Evolutionary conservation across 53 echinoderm and acorn worm species (phyloP), one percentile per base, ranked within the genome.

Genomic region (Stichopus horrens): DNA sequence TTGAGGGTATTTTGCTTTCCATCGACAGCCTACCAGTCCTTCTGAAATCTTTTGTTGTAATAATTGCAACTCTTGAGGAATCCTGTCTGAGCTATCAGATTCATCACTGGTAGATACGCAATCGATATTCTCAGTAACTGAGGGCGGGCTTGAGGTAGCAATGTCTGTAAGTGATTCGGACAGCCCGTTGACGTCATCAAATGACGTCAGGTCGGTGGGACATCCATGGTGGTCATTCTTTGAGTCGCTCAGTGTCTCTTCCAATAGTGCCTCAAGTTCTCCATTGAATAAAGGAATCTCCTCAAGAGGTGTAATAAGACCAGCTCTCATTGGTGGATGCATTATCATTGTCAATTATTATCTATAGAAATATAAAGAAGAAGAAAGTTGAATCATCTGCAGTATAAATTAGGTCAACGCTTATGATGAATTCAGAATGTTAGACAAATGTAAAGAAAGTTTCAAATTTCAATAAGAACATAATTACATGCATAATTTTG

Each of bases 1-100:
- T 65, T 86, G 86, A 8, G 67, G 86, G n/a, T 63, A 86, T 86
- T 52, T 86, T 51, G 86, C 59, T 65, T 86, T 86, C 86, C 86
- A 86, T 67, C 86, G 23, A 16, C 58, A 21, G 66, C 71, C 71
- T 23, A 13, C 52, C n/a, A 86, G 22, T 37, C 86, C 86, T 86
- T 71, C 86, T 58, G 58, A 63, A 10, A 86, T 66, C 51, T 66
- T 86, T 86, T 86, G 73, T 52, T 86, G 86, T 86, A 86, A 67
- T 11, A 86, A 54, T 56, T 58, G 56, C 6, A 81, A 19, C 5
- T 81, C 81, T n/a, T 55, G 5, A 20, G 81, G 22, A 57, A 81
- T 81, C 22, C 57, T 19, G 5, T 58, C 81, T 7, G 81, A 81
- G 18, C 81, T 8, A 18, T 58, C 58, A 5, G 81, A 81, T 56